A percentile compares a stretch with the other conserved stretches of the same genome.
Evolutionary conservation across 2,113 vertebrate genomes (phyloP).

Genomic region (Falco punctatus): DNA sequence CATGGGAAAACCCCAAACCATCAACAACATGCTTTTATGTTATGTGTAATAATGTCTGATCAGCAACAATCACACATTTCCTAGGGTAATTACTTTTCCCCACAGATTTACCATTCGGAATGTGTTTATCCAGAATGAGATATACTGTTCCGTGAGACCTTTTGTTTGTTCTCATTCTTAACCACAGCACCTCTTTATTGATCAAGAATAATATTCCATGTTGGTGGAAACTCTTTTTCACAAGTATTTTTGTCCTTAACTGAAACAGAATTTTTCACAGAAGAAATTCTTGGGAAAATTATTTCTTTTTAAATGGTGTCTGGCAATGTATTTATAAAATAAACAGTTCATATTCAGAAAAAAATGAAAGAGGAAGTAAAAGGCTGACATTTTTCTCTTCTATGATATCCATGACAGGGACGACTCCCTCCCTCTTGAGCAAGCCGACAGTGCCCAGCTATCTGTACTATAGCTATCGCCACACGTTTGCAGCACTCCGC

Average conservation of each 20-base stretch:
- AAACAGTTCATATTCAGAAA: background rate
- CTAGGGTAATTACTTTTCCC: background rate
- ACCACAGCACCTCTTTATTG: background rate
- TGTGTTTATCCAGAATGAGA: background rate
- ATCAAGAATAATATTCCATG: background rate
- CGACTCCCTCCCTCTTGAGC: background rate
- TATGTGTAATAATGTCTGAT: fast-evolving
- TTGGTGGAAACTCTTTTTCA: background rate
- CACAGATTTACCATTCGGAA: background rate
- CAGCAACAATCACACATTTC: background rate
- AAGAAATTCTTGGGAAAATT: background rate
- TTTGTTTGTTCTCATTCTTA: background rate
- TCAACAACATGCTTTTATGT: background rate
- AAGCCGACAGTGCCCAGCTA: background rate
- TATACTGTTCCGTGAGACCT: background rate
- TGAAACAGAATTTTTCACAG: background rate
- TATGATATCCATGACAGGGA: background rate
- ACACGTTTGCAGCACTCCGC: background rate
- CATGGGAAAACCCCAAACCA: background rate
- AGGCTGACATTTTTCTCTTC: background rate
- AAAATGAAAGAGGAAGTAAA: background rate
- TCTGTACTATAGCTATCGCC: background rate
- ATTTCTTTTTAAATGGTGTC: background rate
- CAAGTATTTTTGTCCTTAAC: background rate
- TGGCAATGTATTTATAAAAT: background rate